phyloP scores from a whole-genome alignment of 2,888 invertebrate species.

The Poecilus cupreus region DNA sequence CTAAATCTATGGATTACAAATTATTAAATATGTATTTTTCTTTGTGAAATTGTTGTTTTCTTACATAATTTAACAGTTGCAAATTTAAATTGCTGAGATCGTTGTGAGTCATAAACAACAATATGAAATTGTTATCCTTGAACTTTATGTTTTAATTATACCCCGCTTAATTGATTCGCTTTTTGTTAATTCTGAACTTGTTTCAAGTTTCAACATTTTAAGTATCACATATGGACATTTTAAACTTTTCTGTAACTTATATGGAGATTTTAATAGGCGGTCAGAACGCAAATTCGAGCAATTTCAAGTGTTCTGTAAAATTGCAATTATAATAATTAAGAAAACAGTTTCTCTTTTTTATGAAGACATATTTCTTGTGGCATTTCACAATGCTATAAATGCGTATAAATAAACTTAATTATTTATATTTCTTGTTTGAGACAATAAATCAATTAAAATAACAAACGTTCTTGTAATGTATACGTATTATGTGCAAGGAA shows the following conservation, averaged over 20 bases:
- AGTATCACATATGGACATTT: neutral
- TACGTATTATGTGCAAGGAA: neutral
- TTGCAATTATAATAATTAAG: too few relatives aligned
- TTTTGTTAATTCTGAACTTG: neutral
- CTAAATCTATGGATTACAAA: too few relatives aligned
- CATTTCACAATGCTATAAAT: too few relatives aligned
- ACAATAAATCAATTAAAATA: conserved; percentile 8
- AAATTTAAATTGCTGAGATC: too few relatives aligned
- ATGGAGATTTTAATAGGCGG: neutral
- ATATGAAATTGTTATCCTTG: neutral
- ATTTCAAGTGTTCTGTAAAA: neutral
- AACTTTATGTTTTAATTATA: conserved; percentile 4
- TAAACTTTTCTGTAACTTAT: neutral
- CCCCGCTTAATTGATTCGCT: neutral
- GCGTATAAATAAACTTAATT: neutral
- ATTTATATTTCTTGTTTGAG: neutral
- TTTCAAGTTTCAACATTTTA: neutral
- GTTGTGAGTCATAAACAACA: neutral
- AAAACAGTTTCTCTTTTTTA: too few relatives aligned
- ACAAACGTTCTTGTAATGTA: neutral
- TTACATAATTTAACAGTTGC: too few relatives aligned
- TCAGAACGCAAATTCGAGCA: neutral
- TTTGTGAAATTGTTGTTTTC: too few relatives aligned
- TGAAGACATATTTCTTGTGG: too few relatives aligned
- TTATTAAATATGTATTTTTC: too few relatives aligned